Conservation (phyloP, 2,113 vertebrate genomes). For the Poeciliopsis occidentalis region DNA sequence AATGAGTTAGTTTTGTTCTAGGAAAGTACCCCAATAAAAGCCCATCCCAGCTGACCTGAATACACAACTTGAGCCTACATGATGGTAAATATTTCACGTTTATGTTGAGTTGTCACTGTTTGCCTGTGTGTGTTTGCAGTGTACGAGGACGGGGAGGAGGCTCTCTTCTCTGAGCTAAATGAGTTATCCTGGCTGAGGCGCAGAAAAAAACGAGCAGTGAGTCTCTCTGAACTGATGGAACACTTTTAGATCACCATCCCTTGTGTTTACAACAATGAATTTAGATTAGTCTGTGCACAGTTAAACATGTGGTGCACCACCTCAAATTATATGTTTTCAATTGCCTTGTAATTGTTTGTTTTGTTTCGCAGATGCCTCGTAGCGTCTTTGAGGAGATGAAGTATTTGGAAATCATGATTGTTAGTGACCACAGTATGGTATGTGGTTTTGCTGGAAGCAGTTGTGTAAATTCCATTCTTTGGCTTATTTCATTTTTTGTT, state of each 20-base stretch:
- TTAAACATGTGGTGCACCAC: conserved; percentile 5
- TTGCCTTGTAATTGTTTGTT: conserved; percentile 4
- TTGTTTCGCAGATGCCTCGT: conserved; percentile 84
- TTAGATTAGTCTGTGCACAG: background rate
- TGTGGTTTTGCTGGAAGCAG: conserved; percentile 33
- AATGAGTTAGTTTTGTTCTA: no score
- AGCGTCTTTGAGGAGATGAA: conserved; percentile 96
- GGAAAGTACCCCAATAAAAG: no score
- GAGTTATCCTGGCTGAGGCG: conserved; percentile 89
- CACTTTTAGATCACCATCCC: conserved; percentile 7
- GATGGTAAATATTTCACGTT: no score
- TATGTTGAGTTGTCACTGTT: no score
- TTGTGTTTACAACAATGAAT: conserved; percentile 6
- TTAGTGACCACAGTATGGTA: conserved; percentile 96
- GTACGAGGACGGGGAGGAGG: no score
- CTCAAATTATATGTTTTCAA: conserved; percentile 3
- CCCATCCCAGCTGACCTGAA: no score
- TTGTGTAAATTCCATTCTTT: background rate
- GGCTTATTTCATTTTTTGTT: background rate
- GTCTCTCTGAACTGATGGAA: conserved; percentile 52
- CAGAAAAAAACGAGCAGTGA: conserved; percentile 92
- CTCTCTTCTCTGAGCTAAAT: conserved; percentile 83
- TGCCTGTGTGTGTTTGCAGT: no score
- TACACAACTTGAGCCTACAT: no score
- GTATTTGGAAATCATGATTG: conserved; percentile 96